Base-by-base conservation (phyloP, 2,797 vertebrate genomes). In the Molossus molossus region DNA sequence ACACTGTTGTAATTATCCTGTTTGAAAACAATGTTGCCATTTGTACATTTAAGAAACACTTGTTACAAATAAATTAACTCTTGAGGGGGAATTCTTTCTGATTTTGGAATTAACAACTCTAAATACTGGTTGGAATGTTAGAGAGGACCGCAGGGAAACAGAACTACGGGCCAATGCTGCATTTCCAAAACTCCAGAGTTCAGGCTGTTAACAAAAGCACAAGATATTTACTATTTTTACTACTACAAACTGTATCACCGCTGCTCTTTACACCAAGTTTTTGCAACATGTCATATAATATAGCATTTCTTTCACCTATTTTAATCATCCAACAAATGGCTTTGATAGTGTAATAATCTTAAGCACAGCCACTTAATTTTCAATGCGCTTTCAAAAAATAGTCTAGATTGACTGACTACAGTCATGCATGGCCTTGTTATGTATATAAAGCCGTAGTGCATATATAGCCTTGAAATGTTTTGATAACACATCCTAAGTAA, bases 1-100 rank as follows among this genome's bases (percentile, higher is more conserved):
- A 97, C 91, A 97, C 2, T 29, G 50, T 83, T 92, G 84, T 96
- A 98, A 97, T 97, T 98, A 97, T 82, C 93, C 94, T 94, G 79
- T 96, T 97, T 96, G 94, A 96, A 97, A 96, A 97, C 96, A 96
- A 91, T 84, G 77, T 94, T 96, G 91, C 90, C 91, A 97, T 96
- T 96, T 96, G 84, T 96, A 79, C 76, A 86, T 89, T 97, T 97
- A 90, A 97, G 89, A 95, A 96, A 95, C 69, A 96, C 76, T 96
- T 96, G 90, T 57, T 95, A 90, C 84, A 92, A 8, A 79, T 73
- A 94, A 94, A 70, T 96, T 96, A 95, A 96, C 93, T 84, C 94
- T 95, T 93, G 79, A 95, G 58, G 79, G 79, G 88, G 69, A 58
- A 81, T 79, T 73, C 23, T 93, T 80, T 82, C 67, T n/a, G 69